Evolutionary conservation across 2,888 invertebrate genomes (phyloP).

Genomic region (Ichneumon xanthorius): DNA sequence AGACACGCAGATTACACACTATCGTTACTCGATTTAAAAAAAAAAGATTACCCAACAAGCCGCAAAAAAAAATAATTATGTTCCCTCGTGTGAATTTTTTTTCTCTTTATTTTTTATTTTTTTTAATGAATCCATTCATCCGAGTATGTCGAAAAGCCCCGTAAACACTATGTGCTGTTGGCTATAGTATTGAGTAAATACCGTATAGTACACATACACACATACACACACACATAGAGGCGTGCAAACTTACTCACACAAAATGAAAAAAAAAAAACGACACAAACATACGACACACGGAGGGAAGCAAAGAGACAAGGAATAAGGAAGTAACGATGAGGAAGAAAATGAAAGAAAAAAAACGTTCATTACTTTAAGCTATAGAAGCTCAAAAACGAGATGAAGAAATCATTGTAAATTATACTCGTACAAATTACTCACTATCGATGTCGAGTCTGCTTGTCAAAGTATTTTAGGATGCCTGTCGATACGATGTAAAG

Average conservation of each 20-base stretch:
- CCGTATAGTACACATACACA: slow-evolving; percentile 43
- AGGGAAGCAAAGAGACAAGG: slow-evolving; percentile 51
- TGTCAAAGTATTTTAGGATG: slow-evolving; percentile 77
- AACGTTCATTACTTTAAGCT: slow-evolving; percentile 79
- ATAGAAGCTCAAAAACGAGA: slow-evolving; percentile 75
- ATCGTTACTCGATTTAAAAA: slow-evolving; percentile 32
- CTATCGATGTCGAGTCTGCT: slow-evolving; percentile 80
- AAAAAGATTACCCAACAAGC: slow-evolving; percentile 4
- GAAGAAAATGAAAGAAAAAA: slow-evolving; percentile 55
- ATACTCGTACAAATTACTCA: slow-evolving; percentile 74
- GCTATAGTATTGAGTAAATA: slow-evolving; percentile 19
- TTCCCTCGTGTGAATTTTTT: slow-evolving; percentile 67
- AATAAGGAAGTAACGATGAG: slow-evolving; percentile 18
- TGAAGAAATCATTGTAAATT: slow-evolving; percentile 62
- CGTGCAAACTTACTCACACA: slow-evolving; percentile 25
- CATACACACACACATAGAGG: slow-evolving; percentile 9
- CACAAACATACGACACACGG: slow-evolving; percentile 27
- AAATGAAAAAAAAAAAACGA: not conserved
- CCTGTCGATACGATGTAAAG: slow-evolving; percentile 73
- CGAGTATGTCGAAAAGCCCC: slow-evolving; percentile 9
- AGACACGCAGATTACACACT: slow-evolving; percentile 25
- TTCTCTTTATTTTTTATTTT: slow-evolving; percentile 70
- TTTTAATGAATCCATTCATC: slow-evolving; percentile 34
- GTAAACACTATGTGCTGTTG: slow-evolving; percentile 28
- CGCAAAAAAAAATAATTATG: slow-evolving; percentile 62